A percentile compares a stretch with the other conserved stretches of the same genome.
These are phyloP conservation scores for Cephalopachus bancanus DNA, from an alignment of 2,797 vertebrate genomes.

Conservation along the genomic window DNA sequence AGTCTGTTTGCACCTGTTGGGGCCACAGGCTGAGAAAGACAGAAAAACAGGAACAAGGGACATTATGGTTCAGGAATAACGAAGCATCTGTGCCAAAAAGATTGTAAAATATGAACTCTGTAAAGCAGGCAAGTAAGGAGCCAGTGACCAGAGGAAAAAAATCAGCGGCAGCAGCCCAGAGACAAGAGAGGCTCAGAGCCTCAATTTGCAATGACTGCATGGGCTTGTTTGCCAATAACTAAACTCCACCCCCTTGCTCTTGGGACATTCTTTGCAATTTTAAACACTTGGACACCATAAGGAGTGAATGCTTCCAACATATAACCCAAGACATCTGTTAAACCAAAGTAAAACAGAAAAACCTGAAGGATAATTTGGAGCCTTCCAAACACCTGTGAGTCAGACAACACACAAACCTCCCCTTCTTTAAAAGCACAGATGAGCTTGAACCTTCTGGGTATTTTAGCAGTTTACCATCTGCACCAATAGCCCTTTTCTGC, in stretches of 20 bases:
- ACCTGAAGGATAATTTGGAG: constrained; percentile 85
- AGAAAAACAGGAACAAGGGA: constrained; percentile 80
- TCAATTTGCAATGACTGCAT: constrained; percentile 84
- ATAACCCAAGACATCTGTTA: constrained; percentile 87
- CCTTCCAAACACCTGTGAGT: constrained; percentile 90
- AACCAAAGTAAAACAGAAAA: constrained; percentile 80
- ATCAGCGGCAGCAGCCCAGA: constrained; percentile 85
- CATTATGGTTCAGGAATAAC: constrained; percentile 84
- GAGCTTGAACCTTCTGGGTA: constrained; percentile 91
- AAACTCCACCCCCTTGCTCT: constrained; percentile 82
- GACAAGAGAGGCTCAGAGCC: constrained; percentile 84
- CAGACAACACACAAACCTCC: constrained; percentile 85
- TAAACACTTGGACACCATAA: constrained; percentile 85
- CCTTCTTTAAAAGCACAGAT: constrained; percentile 87
- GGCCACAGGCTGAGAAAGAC: constrained; percentile 82
- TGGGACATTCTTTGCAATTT: constrained; percentile 84
- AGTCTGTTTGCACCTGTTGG: constrained; percentile 75
- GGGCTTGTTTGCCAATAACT: constrained; percentile 84
- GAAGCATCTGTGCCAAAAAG: constrained; percentile 83
- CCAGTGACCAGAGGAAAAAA: constrained; percentile 85
- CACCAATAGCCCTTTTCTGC: constrained; percentile 86
- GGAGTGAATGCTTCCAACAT: constrained; percentile 80
- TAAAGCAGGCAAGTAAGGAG: constrained; percentile 84
- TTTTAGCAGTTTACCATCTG: constrained; percentile 91
- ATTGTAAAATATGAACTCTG: constrained; percentile 85